A percentile compares a stretch with the other conserved stretches of the same genome.
Evolutionary conservation across 2,113 vertebrate species (phyloP).

Genomic region (Onychostoma macrolepis): DNA sequence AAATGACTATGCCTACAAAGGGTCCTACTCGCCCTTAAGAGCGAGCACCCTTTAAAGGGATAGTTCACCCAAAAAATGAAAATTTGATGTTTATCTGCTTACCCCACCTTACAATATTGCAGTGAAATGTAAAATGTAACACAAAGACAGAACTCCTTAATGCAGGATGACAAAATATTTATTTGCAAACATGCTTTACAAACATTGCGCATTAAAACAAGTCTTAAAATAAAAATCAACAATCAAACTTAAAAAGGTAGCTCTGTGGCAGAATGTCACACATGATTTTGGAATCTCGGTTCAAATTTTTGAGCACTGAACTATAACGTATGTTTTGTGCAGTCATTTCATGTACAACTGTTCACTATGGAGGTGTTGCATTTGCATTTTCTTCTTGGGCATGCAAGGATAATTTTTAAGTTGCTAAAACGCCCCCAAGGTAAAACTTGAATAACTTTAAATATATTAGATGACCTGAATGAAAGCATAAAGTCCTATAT

Average conservation of each 20-base stretch:
- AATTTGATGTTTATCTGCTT: no score
- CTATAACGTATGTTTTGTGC: slow-evolving; percentile 43
- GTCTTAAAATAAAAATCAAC: slow-evolving; percentile 53
- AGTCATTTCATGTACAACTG: slow-evolving; percentile 57
- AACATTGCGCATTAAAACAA: slow-evolving; percentile 58
- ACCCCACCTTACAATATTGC: no score
- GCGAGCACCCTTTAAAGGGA: neutral
- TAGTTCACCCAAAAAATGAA: no score
- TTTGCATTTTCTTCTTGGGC: slow-evolving; percentile 28
- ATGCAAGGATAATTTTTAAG: neutral
- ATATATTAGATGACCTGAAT: neutral
- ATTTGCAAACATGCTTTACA: slow-evolving; percentile 67
- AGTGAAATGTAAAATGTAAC: neutral
- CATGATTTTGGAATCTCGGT: slow-evolving; percentile 58
- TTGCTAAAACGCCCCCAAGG: neutral
- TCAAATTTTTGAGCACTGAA: slow-evolving; percentile 57
- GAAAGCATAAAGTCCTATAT: neutral
- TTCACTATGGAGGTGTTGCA: slow-evolving; percentile 38
- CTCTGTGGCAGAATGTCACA: slow-evolving; percentile 62
- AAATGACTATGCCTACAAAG: neutral
- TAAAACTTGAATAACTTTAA: neutral
- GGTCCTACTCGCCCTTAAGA: neutral
- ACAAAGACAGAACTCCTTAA: slow-evolving; percentile 13
- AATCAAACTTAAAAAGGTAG: slow-evolving; percentile 55
- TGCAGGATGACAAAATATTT: slow-evolving; percentile 63